Base-by-base conservation (phyloP, 2,797 vertebrate species). In the Enteromius mattozi region DNA sequence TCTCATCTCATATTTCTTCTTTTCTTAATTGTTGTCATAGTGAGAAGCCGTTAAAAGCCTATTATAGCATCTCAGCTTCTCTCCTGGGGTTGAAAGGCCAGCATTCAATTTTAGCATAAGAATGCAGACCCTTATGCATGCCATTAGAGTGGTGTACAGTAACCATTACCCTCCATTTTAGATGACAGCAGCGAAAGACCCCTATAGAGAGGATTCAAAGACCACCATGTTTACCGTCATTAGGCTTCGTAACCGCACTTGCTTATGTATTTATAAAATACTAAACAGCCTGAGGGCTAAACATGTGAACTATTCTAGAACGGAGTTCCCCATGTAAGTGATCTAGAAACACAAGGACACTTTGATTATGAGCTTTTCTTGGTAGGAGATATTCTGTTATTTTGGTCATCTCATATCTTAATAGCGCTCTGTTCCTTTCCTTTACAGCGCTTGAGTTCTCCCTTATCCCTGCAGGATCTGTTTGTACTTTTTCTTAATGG, bases 111-210 rank as follows among this genome's bases (percentile, higher is more conserved):
- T 86, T 85, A 88, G 86, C 85, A 86, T 68, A 84, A 79, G 80
- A 84, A 85, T 83, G 72, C 51, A 70, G 65, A 65, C 27, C 54
- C 78, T 86, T 87, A 84, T 79, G 78, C 81, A 76, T 89, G 30
- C 83, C 87, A 88, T 89, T 89, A 84, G 72, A 76, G 80, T 79
- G 87, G 82, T 86, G 87, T 86, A 80, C 74, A 82, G 79, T 87
- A 86, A 83, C 87, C 80, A 85, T 83, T 54, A 71, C 78, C 78
- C 85, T 61, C 71, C 86, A 51, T 88, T 91, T 42, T 17, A 84
- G 80, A 78, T 86, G 81, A 88, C 82, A 86, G 87, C 83, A 66
- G 49, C 54, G 69, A 88, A 89, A 86, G 80, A 85, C 54, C 82
- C 85, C 82, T 83, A 21, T 79, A 70, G 84, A 75, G 71, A 83